Evolutionary conservation across 2,888 invertebrate species (phyloP).

Genomic region (Microctonus brassicae): DNA sequence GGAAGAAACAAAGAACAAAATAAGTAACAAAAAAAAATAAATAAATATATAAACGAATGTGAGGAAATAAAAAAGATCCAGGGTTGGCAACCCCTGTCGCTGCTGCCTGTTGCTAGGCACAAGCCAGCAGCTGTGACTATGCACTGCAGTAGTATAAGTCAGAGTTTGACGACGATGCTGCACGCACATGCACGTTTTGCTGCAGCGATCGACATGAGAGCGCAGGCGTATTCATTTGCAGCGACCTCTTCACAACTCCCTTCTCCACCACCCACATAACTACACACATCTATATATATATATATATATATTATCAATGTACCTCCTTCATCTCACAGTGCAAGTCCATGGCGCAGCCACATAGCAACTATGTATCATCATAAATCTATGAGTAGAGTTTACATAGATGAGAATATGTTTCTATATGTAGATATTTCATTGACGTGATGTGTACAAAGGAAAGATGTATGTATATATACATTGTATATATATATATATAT

Average conservation of each 20-base stretch:
- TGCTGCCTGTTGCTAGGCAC: constrained; percentile 63
- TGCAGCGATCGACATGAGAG: constrained; percentile 40
- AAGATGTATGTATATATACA: too few relatives aligned
- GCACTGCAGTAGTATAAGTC: constrained; percentile 28
- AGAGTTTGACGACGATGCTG: constrained; percentile 36
- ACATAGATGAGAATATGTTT: neutral
- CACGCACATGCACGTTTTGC: constrained; percentile 36
- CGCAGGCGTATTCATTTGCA: constrained; percentile 44
- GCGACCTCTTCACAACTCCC: constrained; percentile 24
- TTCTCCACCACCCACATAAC: neutral
- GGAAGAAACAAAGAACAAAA: constrained; percentile 21
- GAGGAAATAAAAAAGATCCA: constrained; percentile 41
- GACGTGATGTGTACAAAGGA: neutral
- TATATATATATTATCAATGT: neutral
- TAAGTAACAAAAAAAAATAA: neutral
- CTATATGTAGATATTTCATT: constrained; percentile 8
- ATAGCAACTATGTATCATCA: constrained; percentile 15
- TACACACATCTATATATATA: neutral
- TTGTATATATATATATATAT: too few relatives aligned
- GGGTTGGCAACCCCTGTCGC: constrained; percentile 61
- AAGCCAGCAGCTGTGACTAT: constrained; percentile 49
- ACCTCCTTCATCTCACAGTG: neutral
- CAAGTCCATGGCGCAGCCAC: neutral
- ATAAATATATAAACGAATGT: constrained; percentile 13
- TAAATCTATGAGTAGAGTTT: constrained; percentile 20